Conservation (phyloP, 2,888 invertebrate genomes). For the Germaria angustata region DNA sequence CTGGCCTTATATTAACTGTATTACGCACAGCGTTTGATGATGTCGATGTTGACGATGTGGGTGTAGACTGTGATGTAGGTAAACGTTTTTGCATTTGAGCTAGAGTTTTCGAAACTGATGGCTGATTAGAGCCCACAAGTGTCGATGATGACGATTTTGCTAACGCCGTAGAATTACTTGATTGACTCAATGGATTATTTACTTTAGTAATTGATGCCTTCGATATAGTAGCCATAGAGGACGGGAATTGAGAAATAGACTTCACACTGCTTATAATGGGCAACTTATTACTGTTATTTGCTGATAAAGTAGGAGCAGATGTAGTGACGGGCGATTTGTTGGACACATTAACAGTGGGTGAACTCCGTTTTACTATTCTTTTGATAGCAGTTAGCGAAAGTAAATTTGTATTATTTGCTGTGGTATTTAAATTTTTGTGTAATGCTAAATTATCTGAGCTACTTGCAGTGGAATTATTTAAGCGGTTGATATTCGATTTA, state of each 20-base stretch:
- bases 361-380: conserved; percentile 41
- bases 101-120: conserved; percentile 48
- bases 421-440: neutral
- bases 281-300: conserved; percentile 48
- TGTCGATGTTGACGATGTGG: conserved; percentile 22
- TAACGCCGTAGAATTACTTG: neutral
- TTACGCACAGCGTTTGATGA: conserved; percentile 26
- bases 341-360: conserved; percentile 7
- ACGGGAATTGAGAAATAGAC: conserved; percentile 50
- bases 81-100: conserved; percentile 60
- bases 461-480: conserved; percentile 9
- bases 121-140: conserved; percentile 1
- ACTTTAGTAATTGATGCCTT: conserved; percentile 49
- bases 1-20: conserved; percentile 65
- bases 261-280: conserved; percentile 63
- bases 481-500: conserved; percentile 56
- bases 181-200: conserved; percentile 12
- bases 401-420: conserved; percentile 24
- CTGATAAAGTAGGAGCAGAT: conserved; percentile 37
- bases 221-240: conserved; percentile 49
- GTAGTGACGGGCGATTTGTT: conserved; percentile 43
- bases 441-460: conserved; percentile 2
- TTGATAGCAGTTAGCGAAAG: conserved; percentile 55
- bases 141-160: conserved; percentile 27
- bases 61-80: conserved; percentile 31